Percentiles rank a stretch among this genome's conserved stretches.
phyloP scores from a whole-genome alignment of 2,113 vertebrate species.

The Elachura formosa region DNA sequence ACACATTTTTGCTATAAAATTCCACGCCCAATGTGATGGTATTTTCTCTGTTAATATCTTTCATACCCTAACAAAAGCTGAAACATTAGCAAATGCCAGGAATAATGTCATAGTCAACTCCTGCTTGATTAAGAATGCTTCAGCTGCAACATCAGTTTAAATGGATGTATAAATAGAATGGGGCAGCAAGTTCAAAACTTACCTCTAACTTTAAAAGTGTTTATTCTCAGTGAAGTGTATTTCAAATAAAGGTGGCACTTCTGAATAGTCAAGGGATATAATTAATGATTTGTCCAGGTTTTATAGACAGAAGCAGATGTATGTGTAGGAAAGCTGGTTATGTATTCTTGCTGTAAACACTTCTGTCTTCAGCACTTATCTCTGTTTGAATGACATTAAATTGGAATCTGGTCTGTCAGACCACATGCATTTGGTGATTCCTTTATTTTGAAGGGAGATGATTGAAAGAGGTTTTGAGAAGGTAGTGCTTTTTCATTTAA shows the following conservation, averaged over 20 bases:
- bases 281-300: not conserved
- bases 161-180: not conserved
- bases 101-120: not conserved
- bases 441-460: not conserved
- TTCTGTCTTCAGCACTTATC: not conserved
- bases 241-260: not conserved
- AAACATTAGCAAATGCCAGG: not conserved
- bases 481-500: not conserved
- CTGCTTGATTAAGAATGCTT: not conserved
- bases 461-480: not conserved
- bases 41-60: not conserved
- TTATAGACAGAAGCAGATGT: not conserved
- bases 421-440: not conserved
- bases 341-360: not conserved
- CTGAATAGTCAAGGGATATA: not conserved
- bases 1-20: not conserved
- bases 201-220: not conserved
- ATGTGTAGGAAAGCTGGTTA: conserved; percentile 4
- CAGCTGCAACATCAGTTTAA: not conserved
- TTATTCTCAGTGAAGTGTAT: not conserved
- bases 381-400: conserved; percentile 11
- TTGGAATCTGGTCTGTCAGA: not conserved
- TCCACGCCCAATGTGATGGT: accelerated
- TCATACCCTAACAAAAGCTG: not conserved
- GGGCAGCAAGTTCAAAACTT: not conserved